Conservation (phyloP, 2,797 vertebrate genomes). For the Anguilla obscura region DNA sequence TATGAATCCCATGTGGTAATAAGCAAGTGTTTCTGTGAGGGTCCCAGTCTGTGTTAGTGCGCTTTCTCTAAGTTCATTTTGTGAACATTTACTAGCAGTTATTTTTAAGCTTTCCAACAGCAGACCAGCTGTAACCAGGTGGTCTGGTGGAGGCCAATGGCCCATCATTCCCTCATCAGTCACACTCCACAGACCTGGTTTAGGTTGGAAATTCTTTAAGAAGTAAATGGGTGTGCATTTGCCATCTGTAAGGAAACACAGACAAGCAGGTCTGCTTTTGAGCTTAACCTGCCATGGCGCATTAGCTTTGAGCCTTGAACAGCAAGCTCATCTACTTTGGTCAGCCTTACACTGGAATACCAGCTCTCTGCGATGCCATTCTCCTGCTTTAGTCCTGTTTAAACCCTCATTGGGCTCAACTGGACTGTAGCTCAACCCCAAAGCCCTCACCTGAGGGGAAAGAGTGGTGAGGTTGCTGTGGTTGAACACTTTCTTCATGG, state of each 20-base stretch:
- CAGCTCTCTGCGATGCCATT: background rate
- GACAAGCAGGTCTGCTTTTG: background rate
- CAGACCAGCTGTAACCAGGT: background rate
- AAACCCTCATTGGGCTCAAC: background rate
- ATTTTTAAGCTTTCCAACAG: slow-evolving; percentile 13
- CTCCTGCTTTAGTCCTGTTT: background rate
- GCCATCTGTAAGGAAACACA: background rate
- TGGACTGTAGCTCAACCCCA: background rate
- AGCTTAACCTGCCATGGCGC: background rate
- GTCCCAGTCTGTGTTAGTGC: background rate
- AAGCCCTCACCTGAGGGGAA: slow-evolving; percentile 73
- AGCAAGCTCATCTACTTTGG: background rate
- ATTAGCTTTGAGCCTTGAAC: background rate
- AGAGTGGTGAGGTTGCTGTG: slow-evolving; percentile 75
- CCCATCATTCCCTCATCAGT: background rate
- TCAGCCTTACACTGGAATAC: background rate
- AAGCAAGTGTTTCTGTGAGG: background rate
- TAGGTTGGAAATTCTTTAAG: background rate
- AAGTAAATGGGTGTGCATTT: background rate
- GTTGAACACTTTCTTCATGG: slow-evolving; percentile 80
- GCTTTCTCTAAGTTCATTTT: background rate
- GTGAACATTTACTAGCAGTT: background rate
- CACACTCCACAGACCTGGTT: background rate
- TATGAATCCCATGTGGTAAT: slow-evolving; percentile 16
- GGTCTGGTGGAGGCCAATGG: background rate